Base-by-base conservation (phyloP, 2,888 invertebrate genomes). In the Cataglyphis cursor region DNA sequence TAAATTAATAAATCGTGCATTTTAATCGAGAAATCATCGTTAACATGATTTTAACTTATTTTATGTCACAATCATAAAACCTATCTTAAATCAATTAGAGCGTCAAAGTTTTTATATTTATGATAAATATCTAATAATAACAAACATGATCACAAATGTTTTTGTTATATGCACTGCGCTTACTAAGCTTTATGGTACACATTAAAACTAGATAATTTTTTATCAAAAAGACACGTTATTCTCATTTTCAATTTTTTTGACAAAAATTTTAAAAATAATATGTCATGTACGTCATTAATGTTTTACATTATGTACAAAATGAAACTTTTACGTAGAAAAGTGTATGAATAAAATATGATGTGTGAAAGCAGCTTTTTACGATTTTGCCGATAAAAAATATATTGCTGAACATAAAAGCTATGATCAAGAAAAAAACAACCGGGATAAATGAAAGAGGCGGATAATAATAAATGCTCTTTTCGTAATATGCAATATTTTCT, bases 271-370 rank as follows among this genome's bases (percentile, higher is more conserved):
- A 10, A 44, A 31, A 8, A 15, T 21, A 62, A 38, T 28, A 70
- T 15, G 15, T 21, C 62, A 44, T 8, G 21, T 8, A 51, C 1
- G 8, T 15, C 31, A n/a, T 28, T 28, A 15, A 6, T 41, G 12
- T 74, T 44, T 65, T 41, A 65, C 5, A 65, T 21, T 21, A 5
- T 61, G 15, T 4, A 21, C 2, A n/a, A 44, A 59, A 31, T 41
- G 4, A 72, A 62, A 62, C n/a, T 51, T 12, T 65, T n/a, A 62
- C 41, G 24, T 72, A 28, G 35, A 72, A 59, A 38, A 28, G 28
- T 21, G 35, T 8, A 8, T 51, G 48, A 51, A 2, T 51, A 41
- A 51, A 51, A 38, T 24, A 12, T 24, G 18, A 62, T 4, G 21
- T 3, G 15, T 24, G 12, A 75, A 51, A 76, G 57, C 15, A 28